Evolutionary conservation across 2,888 invertebrate species (phyloP).

Genomic region (Xylota sylvarum): DNA sequence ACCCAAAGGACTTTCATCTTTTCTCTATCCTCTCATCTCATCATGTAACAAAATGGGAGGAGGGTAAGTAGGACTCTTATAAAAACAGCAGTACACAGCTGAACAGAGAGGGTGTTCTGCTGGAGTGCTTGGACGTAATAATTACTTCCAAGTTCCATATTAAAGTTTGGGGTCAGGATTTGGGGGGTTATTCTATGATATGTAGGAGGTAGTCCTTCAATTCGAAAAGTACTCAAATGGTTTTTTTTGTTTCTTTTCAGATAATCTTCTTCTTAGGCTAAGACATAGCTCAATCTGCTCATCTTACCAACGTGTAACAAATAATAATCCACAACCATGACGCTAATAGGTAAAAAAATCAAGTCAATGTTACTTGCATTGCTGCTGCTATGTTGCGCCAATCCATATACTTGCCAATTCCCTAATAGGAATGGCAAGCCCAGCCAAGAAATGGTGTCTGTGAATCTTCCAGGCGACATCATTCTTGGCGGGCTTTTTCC

Average conservation of each 20-base stretch:
- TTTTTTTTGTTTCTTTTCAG: not conserved
- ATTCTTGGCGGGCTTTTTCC: constrained; percentile 90
- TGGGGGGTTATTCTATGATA: no score
- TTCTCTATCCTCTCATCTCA: not conserved
- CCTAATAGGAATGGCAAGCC: constrained; percentile 41
- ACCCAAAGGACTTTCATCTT: not conserved
- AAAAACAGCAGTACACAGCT: no score
- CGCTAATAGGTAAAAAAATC: constrained; percentile 9
- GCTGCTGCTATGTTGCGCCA: constrained; percentile 31
- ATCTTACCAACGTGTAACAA: not conserved
- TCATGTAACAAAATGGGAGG: not conserved
- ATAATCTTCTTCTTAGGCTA: not conserved
- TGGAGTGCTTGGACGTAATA: no score
- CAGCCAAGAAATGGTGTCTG: constrained; percentile 70
- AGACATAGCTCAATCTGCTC: constrained; percentile 5
- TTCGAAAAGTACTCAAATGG: not conserved
- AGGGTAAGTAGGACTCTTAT: no score
- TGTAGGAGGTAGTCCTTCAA: no score
- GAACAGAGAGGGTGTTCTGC: no score
- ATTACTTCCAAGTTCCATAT: no score
- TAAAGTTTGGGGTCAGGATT: no score
- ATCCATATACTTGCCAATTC: constrained; percentile 27
- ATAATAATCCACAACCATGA: constrained; percentile 2
- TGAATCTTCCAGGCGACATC: constrained; percentile 86
- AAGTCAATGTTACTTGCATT: constrained; percentile 15